phyloP scores from a whole-genome alignment of 2,113 vertebrate genomes.

The Dipodomys merriami region DNA sequence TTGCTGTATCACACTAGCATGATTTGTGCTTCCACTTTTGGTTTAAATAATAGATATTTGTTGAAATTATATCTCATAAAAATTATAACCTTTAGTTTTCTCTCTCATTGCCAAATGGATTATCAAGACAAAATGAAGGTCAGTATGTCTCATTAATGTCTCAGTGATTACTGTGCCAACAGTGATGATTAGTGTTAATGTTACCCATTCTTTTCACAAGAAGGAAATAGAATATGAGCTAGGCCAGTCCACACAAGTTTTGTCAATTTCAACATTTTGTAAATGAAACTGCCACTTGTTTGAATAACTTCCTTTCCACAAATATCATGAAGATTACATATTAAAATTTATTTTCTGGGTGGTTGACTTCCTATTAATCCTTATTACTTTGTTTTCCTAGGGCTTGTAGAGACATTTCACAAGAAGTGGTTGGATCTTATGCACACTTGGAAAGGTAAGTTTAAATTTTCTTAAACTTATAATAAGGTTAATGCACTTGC shows the following conservation, averaged over 20 bases:
- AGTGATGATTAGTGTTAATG: neutral
- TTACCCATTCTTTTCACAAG: neutral
- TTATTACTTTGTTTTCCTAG: constrained; percentile 35
- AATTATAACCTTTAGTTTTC: neutral
- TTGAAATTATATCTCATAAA: neutral
- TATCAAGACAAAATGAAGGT: neutral
- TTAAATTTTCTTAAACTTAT: constrained; percentile 61
- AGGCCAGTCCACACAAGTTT: constrained; percentile 22
- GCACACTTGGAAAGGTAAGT: constrained; percentile 60
- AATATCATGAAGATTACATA: constrained; percentile 21
- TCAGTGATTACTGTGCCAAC: constrained; percentile 35
- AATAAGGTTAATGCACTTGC: neutral
- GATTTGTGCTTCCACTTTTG: constrained; percentile 20
- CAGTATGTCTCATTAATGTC: neutral
- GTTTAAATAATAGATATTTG: neutral
- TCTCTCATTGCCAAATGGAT: constrained; percentile 1
- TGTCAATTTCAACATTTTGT: constrained; percentile 45
- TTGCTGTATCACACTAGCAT: neutral
- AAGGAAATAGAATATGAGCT: neutral
- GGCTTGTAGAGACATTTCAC: constrained; percentile 20
- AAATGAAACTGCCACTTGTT: constrained; percentile 11
- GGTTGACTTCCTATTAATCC: constrained; percentile 44
- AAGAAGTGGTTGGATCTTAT: constrained; percentile 50
- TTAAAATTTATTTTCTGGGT: constrained; percentile 35
- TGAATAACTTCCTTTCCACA: constrained; percentile 31